These are phyloP conservation scores for Sebastes kiyomatsui DNA, from an alignment of 2,797 vertebrate species.

Conservation along the genomic window DNA sequence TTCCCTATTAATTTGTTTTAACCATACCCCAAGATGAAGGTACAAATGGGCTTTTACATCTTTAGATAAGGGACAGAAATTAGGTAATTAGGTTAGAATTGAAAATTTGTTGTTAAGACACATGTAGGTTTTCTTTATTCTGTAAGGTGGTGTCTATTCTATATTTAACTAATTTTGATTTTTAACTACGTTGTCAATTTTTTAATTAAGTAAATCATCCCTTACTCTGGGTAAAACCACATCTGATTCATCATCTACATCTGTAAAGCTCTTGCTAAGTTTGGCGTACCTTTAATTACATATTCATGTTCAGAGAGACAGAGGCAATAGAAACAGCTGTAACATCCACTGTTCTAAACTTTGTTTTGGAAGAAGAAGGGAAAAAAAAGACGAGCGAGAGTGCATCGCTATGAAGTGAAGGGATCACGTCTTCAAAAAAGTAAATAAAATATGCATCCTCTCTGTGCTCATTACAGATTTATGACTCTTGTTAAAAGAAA, in stretches of 20 bases:
- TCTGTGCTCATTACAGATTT: slow-evolving; percentile 84
- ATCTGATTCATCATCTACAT: slow-evolving; percentile 38
- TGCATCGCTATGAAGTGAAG: slow-evolving; percentile 74
- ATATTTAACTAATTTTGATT: not conserved
- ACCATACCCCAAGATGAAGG: not conserved
- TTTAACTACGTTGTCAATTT: not conserved
- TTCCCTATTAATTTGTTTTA: not conserved
- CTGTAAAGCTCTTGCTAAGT: slow-evolving; percentile 54
- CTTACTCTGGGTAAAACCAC: slow-evolving; percentile 7
- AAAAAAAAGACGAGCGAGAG: slow-evolving; percentile 59
- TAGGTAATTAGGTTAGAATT: not conserved
- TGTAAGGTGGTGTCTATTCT: not conserved
- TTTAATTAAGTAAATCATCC: not conserved
- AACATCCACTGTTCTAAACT: slow-evolving; percentile 74
- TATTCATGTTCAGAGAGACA: slow-evolving; percentile 68
- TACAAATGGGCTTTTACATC: not conserved
- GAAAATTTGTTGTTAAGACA: not conserved
- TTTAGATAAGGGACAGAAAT: not conserved
- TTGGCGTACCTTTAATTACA: slow-evolving; percentile 68
- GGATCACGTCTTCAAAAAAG: slow-evolving; percentile 80
- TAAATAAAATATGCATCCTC: slow-evolving; percentile 84
- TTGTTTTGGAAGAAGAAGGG: slow-evolving; percentile 67
- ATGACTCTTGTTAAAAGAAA: slow-evolving; percentile 85
- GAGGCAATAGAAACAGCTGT: slow-evolving; percentile 62
- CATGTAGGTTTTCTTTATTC: not conserved